phyloP scores from a whole-genome alignment of 2,113 vertebrate species.

The Sclerurus mexicanus region DNA sequence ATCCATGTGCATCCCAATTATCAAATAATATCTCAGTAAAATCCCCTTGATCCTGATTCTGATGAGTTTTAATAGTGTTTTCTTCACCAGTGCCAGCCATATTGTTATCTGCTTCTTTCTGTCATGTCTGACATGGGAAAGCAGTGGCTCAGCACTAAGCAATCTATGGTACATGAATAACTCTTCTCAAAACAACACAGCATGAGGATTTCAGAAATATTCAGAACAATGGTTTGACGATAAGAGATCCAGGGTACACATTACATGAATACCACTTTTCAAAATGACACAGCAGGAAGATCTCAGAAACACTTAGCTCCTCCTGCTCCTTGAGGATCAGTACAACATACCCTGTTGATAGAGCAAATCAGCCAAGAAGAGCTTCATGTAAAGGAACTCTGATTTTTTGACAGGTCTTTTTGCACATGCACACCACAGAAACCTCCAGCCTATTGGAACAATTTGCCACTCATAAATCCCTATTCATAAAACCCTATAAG shows the following conservation, averaged over 20 bases:
- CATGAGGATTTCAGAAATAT: conserved; percentile 48
- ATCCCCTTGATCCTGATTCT: not conserved
- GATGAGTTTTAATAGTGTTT: conserved; percentile 11
- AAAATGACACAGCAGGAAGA: conserved; percentile 46
- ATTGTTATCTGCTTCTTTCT: conserved; percentile 6
- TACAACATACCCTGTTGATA: conserved; percentile 12
- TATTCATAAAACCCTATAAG: not conserved
- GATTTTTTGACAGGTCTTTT: not conserved
- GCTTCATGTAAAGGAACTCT: not conserved
- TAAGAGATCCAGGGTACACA: conserved; percentile 13
- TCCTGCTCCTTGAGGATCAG: conserved; percentile 32
- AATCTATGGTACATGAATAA: conserved; percentile 11
- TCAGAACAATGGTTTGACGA: conserved; percentile 18
- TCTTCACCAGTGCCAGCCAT: conserved; percentile 13
- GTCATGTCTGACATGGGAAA: conserved; percentile 24
- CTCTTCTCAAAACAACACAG: conserved; percentile 59
- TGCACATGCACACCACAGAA: not conserved
- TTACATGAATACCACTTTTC: conserved; percentile 52
- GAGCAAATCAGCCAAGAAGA: conserved; percentile 27
- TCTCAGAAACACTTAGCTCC: conserved; percentile 39
- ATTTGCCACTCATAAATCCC: not conserved
- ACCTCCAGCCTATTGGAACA: not conserved
- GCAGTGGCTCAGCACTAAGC: conserved; percentile 17
- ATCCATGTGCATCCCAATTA: not conserved
- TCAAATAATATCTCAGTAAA: conserved; percentile 25